Base-by-base conservation (phyloP, 2,888 invertebrate species). In the Polyommatus iphigenia region DNA sequence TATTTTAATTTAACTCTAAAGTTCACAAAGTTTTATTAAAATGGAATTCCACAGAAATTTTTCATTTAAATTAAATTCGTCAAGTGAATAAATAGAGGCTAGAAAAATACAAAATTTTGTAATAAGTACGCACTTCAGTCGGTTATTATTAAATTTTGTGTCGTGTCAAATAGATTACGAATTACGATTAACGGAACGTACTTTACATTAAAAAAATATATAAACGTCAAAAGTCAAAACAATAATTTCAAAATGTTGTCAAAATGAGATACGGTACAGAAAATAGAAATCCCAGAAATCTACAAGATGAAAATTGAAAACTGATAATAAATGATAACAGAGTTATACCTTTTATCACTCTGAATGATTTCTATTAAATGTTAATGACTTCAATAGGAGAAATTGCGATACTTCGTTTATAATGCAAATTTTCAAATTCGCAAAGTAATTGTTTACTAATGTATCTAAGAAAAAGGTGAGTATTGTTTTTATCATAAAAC, bases 391-490 rank as follows among this genome's bases (percentile, higher is more conserved):
- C 29, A 29, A 15, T 29, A 29, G 13, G 15, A 67, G 13, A 15
- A 15, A 29, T 29, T 67, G 13, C 15, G 24, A 29, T 29, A 67
- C 67, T 13, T 24, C 6, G 29, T 67, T 32, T 67, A 67, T 18
- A 32, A 67, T 67, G 67, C 15, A 29, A 13, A 32, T 67, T 6
- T 5, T 15, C 6, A 29, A 29, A 29, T 10, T 67, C 3, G 2
- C 18, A 20, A 29, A 67, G 62, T 32, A 6, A 75, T 46, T 29
- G 3, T 20, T 41, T 71, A 41, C 76, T 75, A 41, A 79, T 79
- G 79, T 79, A 76, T 79, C 20, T 79, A 18, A 73, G 78, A 2
- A 79, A 79, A 78, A 79, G 79, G 79, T 79, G 20, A 4, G 20
- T 59, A 59, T n/a, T 5, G 18, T 59, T 59, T 50, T 15, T 54